Conservation (phyloP, 2,888 invertebrate species). For the Eumacrocentrus americanus region DNA sequence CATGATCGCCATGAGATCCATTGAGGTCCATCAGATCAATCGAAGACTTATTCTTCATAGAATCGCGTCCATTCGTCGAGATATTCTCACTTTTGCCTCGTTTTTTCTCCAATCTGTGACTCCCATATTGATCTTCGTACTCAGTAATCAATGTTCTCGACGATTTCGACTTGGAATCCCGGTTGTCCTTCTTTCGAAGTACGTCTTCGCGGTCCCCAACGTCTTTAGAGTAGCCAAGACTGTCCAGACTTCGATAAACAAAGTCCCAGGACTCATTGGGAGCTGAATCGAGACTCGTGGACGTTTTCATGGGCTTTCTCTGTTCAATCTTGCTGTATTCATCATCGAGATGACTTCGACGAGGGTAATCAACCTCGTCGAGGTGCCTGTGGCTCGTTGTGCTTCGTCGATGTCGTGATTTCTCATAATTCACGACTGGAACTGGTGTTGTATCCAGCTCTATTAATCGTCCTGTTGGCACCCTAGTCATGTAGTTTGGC, state of each 20-base stretch:
- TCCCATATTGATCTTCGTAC: conserved; percentile 6
- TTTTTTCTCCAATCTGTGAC: neutral
- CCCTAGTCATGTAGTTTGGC: conserved; percentile 49
- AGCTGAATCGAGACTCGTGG: conserved; percentile 28
- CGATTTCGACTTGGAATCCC: conserved; percentile 12
- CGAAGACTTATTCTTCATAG: conserved; percentile 19
- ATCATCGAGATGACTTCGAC: conserved; percentile 33
- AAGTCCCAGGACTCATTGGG: conserved; percentile 80
- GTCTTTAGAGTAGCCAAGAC: conserved; percentile 73
- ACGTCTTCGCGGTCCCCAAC: conserved; percentile 72
- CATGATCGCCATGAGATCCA: conserved; percentile 4
- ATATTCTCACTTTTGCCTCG: neutral
- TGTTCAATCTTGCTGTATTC: conserved; percentile 31
- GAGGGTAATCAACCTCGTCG: conserved; percentile 9
- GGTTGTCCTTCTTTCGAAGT: conserved; percentile 57
- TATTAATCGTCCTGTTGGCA: conserved; percentile 73
- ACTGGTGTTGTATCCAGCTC: conserved; percentile 68
- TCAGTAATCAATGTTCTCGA: conserved; percentile 36
- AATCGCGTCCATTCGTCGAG: neutral
- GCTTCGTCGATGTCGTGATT: conserved; percentile 35
- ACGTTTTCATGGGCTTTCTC: conserved; percentile 37
- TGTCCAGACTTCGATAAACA: conserved; percentile 78
- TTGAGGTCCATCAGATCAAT: conserved; percentile 16
- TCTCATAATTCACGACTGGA: conserved; percentile 45
- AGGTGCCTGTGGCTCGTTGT: neutral